A percentile compares a stretch with the other conserved stretches of the same genome.
phyloP scores from a whole-genome alignment of 2,888 invertebrate genomes.

The Morpho achilles region DNA sequence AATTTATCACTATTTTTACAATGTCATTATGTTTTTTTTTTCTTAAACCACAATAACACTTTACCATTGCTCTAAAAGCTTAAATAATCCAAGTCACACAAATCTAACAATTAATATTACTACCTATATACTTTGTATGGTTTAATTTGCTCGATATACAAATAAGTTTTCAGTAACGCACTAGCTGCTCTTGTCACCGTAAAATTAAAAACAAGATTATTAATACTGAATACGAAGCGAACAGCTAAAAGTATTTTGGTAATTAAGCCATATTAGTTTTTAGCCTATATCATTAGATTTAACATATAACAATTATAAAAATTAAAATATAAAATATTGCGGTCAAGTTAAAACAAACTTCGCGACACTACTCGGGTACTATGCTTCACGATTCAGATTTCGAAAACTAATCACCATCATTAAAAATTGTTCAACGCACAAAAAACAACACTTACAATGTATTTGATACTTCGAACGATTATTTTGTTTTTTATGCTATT shows the following conservation, averaged over 20 bases:
- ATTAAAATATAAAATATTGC: conserved; percentile 54
- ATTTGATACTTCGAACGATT: conserved; percentile 74
- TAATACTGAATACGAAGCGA: conserved; percentile 75
- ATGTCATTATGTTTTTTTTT: conserved; percentile 72
- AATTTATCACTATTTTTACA: conserved; percentile 78
- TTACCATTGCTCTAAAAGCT: conserved; percentile 76
- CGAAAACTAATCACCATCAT: conserved; percentile 47
- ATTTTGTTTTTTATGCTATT: conserved; percentile 69
- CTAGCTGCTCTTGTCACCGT: conserved; percentile 49
- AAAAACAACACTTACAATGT: conserved; percentile 73
- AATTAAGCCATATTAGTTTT: conserved; percentile 65
- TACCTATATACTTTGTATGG: conserved; percentile 75
- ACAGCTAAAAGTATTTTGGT: conserved; percentile 71
- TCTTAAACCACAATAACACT: conserved; percentile 78
- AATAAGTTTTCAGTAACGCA: conserved; percentile 63
- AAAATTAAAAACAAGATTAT: conserved; percentile 57
- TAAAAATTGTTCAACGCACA: conserved; percentile 49
- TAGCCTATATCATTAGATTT: conserved; percentile 54
- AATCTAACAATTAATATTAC: conserved; percentile 78
- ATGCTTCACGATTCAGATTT: conserved; percentile 44
- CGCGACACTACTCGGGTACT: conserved; percentile 68
- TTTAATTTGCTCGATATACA: conserved; percentile 77
- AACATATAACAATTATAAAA: conserved; percentile 35
- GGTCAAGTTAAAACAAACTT: conserved; percentile 55
- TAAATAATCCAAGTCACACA: conserved; percentile 78